These are phyloP conservation scores for Zhuqinia jingwanae DNA, from an alignment of 2,888 invertebrate genomes.

Conservation along the genomic window DNA sequence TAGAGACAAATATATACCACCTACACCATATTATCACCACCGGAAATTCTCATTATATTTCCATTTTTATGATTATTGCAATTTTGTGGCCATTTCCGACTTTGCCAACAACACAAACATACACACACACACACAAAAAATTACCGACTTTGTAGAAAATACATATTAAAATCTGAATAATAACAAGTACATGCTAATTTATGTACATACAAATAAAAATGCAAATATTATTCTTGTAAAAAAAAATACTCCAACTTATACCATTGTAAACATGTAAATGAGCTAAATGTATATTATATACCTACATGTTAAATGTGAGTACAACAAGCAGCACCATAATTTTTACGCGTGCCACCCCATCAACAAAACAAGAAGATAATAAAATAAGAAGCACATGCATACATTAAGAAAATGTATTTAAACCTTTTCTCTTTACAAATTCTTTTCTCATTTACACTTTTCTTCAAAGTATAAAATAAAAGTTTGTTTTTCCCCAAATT, in stretches of 20 bases:
- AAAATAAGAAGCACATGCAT: neutral
- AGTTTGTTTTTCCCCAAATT: neutral
- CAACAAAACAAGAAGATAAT: neutral
- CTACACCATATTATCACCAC: neutral
- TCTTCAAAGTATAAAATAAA: no score
- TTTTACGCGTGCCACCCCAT: neutral
- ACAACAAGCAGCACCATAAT: no score
- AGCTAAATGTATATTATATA: neutral
- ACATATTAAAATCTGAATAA: conserved; percentile 8
- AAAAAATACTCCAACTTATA: neutral
- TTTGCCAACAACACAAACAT: conserved; percentile 44
- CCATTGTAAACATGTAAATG: conserved; percentile 4
- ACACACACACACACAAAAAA: no score
- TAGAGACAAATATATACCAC: neutral
- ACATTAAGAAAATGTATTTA: no score
- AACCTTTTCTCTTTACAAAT: neutral
- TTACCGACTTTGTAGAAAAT: conserved; percentile 7
- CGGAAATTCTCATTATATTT: conserved; percentile 66
- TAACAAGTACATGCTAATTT: no score
- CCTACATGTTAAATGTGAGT: no score
- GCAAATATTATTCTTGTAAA: conserved; percentile 4
- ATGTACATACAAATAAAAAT: conserved; percentile 7
- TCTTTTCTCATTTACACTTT: conserved; percentile 13
- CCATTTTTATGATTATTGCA: conserved; percentile 69
- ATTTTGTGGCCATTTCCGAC: conserved; percentile 42